phyloP scores from a whole-genome alignment of 2,113 vertebrate genomes.

The Ptyas mucosa region DNA sequence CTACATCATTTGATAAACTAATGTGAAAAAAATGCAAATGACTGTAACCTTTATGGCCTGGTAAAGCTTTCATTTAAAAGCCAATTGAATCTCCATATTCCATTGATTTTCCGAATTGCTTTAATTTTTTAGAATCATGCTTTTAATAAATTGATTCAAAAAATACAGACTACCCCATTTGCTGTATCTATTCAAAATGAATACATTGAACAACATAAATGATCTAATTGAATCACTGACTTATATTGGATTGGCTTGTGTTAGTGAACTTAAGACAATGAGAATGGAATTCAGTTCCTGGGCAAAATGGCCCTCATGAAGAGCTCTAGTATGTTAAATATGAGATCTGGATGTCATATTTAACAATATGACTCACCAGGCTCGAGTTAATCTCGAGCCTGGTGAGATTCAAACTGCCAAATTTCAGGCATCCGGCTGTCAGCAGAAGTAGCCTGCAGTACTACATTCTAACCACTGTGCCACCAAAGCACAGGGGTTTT shows the following conservation, averaged over 20 bases:
- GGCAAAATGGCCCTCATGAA: background rate
- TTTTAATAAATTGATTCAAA: background rate
- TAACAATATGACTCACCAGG: no score
- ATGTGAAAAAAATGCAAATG: background rate
- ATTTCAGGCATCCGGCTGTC: no score
- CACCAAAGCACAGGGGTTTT: no score
- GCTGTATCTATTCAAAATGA: background rate
- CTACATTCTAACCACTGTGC: no score
- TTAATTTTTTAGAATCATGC: background rate
- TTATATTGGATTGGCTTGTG: background rate
- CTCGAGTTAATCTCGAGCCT: no score
- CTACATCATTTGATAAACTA: background rate
- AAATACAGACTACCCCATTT: background rate
- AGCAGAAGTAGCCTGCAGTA: no score
- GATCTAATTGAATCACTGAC: background rate
- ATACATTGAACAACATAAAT: background rate
- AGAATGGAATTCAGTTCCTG: background rate
- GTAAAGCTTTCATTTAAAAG: background rate
- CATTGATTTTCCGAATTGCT: background rate
- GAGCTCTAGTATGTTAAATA: background rate
- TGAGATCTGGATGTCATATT: background rate
- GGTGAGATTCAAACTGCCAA: no score
- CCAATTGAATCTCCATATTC: background rate
- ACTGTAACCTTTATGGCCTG: background rate
- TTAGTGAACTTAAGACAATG: background rate